Evolutionary conservation across 2,797 vertebrate species (phyloP).

Genomic region (Muraenolepis orangiensis): DNA sequence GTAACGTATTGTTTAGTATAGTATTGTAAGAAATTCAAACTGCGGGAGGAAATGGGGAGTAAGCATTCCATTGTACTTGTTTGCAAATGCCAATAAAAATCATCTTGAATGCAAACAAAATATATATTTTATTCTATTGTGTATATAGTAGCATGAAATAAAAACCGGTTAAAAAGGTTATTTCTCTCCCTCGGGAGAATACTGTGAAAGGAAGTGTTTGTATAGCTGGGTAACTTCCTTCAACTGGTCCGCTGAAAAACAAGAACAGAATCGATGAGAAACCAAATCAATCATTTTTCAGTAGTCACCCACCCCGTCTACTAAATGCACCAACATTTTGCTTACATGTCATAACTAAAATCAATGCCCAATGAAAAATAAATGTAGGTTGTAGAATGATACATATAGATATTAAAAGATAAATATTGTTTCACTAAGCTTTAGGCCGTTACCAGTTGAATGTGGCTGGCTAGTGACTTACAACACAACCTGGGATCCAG

Average conservation of each 20-base stretch:
- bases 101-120: no score
- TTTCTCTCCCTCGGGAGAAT: conserved; percentile 18
- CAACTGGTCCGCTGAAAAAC: conserved; percentile 61
- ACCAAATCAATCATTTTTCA: neutral
- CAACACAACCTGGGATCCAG: neutral
- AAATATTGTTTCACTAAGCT: neutral
- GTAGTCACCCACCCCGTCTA: neutral
- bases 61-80: no score
- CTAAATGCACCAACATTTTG: neutral
- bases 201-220: conserved; percentile 44
- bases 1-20: no score
- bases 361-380: neutral
- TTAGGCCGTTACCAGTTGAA: neutral
- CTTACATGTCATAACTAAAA: neutral
- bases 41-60: no score
- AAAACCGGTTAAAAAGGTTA: neutral
- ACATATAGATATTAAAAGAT: neutral
- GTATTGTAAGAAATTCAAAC: no score
- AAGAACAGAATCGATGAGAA: neutral
- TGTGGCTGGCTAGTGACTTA: neutral
- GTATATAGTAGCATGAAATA: neutral
- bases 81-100: no score
- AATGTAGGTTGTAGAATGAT: neutral
- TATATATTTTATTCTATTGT: no score
- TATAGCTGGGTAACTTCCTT: conserved; percentile 55